Conservation (phyloP, 1,140 invertebrate species). For the Pogonomyrmex californicus region DNA sequence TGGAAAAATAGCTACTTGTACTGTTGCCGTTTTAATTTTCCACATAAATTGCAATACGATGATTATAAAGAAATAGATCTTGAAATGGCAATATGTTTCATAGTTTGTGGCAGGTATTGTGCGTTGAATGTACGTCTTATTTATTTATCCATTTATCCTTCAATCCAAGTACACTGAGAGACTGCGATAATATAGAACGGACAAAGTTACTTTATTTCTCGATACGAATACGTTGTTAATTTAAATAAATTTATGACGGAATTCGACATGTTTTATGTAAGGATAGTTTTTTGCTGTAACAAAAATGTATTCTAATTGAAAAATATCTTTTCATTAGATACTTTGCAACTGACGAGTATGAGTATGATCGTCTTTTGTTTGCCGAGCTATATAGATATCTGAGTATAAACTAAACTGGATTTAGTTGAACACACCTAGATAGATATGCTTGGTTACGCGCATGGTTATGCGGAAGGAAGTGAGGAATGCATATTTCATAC, state of each 20-base stretch:
- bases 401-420: conserved; percentile 59
- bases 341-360: not conserved
- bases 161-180: conserved; percentile 38
- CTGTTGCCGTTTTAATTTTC: conserved; percentile 30
- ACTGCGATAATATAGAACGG: conserved; percentile 38
- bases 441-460: not conserved
- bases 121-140: conserved; percentile 30
- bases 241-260: conserved; percentile 6
- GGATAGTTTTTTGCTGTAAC: conserved; percentile 15
- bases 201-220: conserved; percentile 19
- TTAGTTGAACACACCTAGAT: conserved; percentile 58
- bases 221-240: not conserved
- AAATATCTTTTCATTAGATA: conserved; percentile 36
- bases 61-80: not conserved
- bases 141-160: conserved; percentile 32
- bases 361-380: not conserved
- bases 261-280: conserved; percentile 15
- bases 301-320: conserved; percentile 45
- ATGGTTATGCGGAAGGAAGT: not conserved
- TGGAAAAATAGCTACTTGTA: not conserved
- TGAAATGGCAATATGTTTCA: not conserved
- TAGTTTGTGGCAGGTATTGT: not conserved
- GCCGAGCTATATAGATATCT: not conserved
- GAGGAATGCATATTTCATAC: not conserved
- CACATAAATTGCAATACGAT: not conserved